These are phyloP conservation scores for Athene noctua DNA, from an alignment of 2,113 vertebrate species.

Conservation along the genomic window DNA sequence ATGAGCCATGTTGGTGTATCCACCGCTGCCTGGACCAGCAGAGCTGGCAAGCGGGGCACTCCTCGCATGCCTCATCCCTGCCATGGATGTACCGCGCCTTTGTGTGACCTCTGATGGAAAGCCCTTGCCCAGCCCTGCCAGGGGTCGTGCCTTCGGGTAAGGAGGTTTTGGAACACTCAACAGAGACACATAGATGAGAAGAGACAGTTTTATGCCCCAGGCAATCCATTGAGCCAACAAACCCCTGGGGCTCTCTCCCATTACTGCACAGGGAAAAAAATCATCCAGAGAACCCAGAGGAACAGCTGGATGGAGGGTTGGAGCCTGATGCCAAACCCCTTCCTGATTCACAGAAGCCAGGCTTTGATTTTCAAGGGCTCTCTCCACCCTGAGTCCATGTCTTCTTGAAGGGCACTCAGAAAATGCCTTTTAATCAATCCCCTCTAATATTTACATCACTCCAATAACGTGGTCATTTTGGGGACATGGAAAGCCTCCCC, in stretches of 20 bases:
- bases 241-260: not conserved
- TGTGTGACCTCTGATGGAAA: not conserved
- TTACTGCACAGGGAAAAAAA: not conserved
- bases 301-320: not conserved
- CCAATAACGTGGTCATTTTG: not conserved
- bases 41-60: not conserved
- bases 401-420: not conserved
- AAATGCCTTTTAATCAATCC: accelerated
- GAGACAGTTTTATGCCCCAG: too few relatives aligned
- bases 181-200: not conserved
- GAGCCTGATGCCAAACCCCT: not conserved
- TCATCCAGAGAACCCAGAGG: not conserved
- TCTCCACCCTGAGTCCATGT: not conserved
- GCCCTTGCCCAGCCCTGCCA: not conserved
- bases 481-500: too few relatives aligned
- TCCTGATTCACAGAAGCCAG: not conserved
- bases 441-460: not conserved
- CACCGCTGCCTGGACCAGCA: not conserved
- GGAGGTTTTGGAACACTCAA: not conserved
- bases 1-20: too few relatives aligned
- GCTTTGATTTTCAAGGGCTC: not conserved
- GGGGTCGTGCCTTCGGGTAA: too few relatives aligned
- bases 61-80: too few relatives aligned
- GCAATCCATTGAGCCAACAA: not conserved
- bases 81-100: not conserved